Base-by-base conservation (phyloP, 2,888 invertebrate genomes). In the Heteropelma amictum region DNA sequence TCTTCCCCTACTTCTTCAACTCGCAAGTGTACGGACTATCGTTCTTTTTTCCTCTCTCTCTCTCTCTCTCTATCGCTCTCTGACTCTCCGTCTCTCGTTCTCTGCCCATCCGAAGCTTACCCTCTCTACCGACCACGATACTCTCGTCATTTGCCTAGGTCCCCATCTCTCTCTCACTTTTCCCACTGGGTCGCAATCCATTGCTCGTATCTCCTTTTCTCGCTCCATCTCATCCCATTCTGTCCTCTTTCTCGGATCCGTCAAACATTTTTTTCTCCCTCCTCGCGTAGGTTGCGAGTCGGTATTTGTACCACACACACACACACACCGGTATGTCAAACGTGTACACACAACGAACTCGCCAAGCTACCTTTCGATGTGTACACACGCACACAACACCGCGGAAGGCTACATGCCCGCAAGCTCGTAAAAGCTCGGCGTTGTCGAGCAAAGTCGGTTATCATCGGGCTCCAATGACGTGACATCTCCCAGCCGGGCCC, bases 401-500 rank as follows among this genome's bases (percentile, higher is more conserved):
- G 42, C 60, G n/a, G n/a, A n/a, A n/a, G n/a, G 56, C 69, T 54
- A 61, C 64, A 38, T 17, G 64, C 64, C 54, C 69, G 76, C 67
- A 70, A 65, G 47, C 64, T 74, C 74, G 76, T 58, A 67, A 67
- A 77, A 74, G 65, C 74, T 77, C 77, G 70, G 67, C 71, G 49
- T 67, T 74, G 74, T 49, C 74, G 65, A 71, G 67, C 67, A 26
- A 53, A 63, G 10, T 77, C 77, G 77, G 77, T 71, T 68, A 60
- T 64, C 77, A 40, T 75, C 75, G 77, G 71, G 60, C 14, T 49
- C 65, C 77, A 77, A 74, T 64, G 68, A 71, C 68, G 77, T 77
- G 77, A 75, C 77, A 64, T 49, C 23, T 33, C 53, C 40, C 51
- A n/a, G 35, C 26, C 63, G 75, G 77, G 71, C 77, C 77, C 68